Evolutionary conservation across 2,888 invertebrate species (phyloP).

Genomic region (Eugnorisma glareosa): DNA sequence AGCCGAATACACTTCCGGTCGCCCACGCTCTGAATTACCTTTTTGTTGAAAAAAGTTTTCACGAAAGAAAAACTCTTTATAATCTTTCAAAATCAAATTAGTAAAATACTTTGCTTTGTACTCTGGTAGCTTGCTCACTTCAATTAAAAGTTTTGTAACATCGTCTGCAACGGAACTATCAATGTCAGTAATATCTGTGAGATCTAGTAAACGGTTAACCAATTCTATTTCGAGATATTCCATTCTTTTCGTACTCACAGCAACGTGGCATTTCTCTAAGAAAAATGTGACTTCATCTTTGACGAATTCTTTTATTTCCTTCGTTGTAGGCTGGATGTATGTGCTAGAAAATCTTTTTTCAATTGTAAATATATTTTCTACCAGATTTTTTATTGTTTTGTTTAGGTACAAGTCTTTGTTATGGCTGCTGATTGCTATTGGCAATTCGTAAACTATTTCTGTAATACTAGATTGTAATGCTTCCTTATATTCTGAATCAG

Average conservation of each 20-base stretch:
- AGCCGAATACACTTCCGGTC: conserved; percentile 29
- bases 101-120: conserved; percentile 57
- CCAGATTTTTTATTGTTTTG: conserved; percentile 39
- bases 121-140: conserved; percentile 52
- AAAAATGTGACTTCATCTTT: conserved; percentile 58
- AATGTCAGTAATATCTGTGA: conserved; percentile 43
- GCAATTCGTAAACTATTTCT: conserved; percentile 56
- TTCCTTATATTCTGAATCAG: conserved; percentile 52
- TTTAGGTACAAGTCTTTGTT: conserved; percentile 44
- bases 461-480: conserved; percentile 43
- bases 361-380: conserved; percentile 53
- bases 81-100: conserved; percentile 56
- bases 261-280: conserved; percentile 42
- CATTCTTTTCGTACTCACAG: conserved; percentile 43
- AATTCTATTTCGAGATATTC: conserved; percentile 52
- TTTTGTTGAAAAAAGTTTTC: conserved; percentile 35
- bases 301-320: conserved; percentile 60
- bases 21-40: conserved; percentile 8
- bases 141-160: conserved; percentile 36
- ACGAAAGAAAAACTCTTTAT: conserved; percentile 56
- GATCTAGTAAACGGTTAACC: conserved; percentile 39
- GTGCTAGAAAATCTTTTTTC: conserved; percentile 40
- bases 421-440: conserved; percentile 37
- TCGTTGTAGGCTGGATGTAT: conserved; percentile 50
- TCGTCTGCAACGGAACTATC: conserved; percentile 32